These are phyloP conservation scores for Nebria brevicollis DNA, from an alignment of 2,888 invertebrate genomes.

Conservation along the genomic window DNA sequence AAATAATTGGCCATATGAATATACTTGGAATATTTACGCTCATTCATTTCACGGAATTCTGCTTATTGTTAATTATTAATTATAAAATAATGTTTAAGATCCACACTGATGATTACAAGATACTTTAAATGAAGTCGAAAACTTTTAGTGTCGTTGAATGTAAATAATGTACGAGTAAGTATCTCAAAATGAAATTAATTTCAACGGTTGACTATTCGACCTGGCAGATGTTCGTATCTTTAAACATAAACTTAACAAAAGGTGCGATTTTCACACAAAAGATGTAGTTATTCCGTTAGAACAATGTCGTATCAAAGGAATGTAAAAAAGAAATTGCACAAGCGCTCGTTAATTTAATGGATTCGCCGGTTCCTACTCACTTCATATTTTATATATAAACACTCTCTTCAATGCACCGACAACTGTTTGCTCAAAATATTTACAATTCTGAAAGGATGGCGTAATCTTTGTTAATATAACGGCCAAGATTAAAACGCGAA, in stretches of 20 bases:
- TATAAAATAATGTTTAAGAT: too few species aligned
- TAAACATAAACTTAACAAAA: conserved; percentile 23
- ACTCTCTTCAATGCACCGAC: not conserved
- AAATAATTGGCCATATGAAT: not conserved
- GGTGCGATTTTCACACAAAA: conserved; percentile 33
- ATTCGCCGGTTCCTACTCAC: not conserved
- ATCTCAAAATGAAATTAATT: conserved; percentile 32
- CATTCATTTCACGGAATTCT: too few species aligned
- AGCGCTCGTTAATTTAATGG: conserved; percentile 41
- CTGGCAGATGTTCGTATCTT: not conserved
- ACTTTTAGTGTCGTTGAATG: not conserved
- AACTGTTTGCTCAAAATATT: not conserved
- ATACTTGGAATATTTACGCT: too few species aligned
- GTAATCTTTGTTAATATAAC: conserved; percentile 13
- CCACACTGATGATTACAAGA: not conserved
- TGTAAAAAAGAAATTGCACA: conserved; percentile 25
- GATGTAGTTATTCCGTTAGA: conserved; percentile 28
- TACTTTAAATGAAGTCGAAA: not conserved
- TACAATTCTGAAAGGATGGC: not conserved
- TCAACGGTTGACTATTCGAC: conserved; percentile 4
- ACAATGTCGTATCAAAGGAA: conserved; percentile 30
- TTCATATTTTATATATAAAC: not conserved
- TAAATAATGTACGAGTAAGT: not conserved
- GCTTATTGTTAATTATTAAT: too few species aligned
- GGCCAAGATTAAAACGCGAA: not conserved